These are phyloP conservation scores for Thalassophryne amazonica DNA, from an alignment of 2,797 vertebrate genomes.

Conservation along the genomic window DNA sequence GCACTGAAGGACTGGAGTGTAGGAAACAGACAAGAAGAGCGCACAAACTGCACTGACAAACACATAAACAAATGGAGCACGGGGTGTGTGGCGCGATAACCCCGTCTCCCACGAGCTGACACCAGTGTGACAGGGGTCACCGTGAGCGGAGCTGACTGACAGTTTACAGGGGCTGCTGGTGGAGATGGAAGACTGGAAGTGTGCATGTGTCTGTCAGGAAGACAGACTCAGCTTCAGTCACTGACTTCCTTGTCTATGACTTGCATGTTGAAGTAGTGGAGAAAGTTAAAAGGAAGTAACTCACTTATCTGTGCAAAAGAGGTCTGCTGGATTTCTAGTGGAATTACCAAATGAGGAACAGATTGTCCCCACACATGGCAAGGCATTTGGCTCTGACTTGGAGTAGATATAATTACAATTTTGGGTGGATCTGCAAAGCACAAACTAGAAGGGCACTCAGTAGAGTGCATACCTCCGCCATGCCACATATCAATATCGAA, in stretches of 20 bases:
- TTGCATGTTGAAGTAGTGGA: conserved; percentile 22
- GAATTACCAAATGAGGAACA: too few species aligned
- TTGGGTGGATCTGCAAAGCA: too few species aligned
- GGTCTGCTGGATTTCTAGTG: too few species aligned
- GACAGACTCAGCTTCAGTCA: conserved; percentile 19
- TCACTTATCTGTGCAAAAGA: too few species aligned
- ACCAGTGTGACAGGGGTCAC: conserved; percentile 68
- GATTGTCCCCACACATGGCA: too few species aligned
- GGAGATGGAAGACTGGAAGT: conserved; percentile 1
- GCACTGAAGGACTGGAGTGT: neutral
- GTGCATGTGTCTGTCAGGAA: conserved; percentile 4
- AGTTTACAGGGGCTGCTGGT: conserved; percentile 40
- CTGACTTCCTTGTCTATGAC: conserved; percentile 21
- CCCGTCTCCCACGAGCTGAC: conserved; percentile 42
- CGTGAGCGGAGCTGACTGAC: conserved; percentile 53
- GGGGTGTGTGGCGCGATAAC: conserved; percentile 21
- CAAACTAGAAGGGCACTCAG: too few species aligned
- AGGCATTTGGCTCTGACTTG: too few species aligned
- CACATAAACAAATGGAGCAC: conserved; percentile 54
- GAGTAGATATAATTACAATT: too few species aligned
- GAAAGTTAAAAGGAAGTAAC: neutral
- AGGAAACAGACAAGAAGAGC: conserved; percentile 35
- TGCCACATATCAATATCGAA: too few species aligned
- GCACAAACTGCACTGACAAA: conserved; percentile 35
- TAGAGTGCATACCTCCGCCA: too few species aligned